Conservation (phyloP, 2,113 vertebrate genomes). For the Malaclemys terrapin region DNA sequence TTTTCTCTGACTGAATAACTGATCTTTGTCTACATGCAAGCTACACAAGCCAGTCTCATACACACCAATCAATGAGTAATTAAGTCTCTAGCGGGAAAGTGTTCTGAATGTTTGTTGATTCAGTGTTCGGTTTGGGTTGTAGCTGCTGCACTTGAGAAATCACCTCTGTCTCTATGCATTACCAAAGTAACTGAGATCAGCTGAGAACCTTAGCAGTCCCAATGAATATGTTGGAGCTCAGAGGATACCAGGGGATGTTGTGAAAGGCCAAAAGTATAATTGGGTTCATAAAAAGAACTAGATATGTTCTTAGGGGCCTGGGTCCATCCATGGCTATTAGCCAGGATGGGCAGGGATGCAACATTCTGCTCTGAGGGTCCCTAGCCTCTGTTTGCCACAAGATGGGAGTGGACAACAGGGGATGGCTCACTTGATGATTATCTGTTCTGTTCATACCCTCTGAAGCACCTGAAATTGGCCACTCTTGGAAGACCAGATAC, state of each 20-base stretch:
- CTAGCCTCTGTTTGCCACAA: background rate
- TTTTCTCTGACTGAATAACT: background rate
- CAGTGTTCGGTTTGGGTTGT: fast-evolving
- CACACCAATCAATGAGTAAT: background rate
- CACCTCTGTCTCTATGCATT: background rate
- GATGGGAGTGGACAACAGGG: background rate
- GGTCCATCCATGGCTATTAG: background rate
- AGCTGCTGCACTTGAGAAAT: background rate
- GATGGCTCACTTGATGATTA: background rate
- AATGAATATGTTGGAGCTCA: too few relatives aligned
- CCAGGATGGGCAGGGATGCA: background rate
- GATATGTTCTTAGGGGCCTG: background rate
- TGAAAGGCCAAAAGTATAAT: background rate
- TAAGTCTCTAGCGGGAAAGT: background rate
- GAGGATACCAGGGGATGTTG: background rate
- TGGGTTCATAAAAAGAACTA: background rate
- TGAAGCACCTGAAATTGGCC: background rate
- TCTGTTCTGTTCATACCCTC: background rate
- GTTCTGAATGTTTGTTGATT: background rate
- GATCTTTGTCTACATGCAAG: background rate
- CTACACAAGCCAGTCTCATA: background rate
- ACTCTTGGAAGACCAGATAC: background rate
- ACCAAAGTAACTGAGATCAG: background rate
- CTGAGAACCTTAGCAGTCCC: background rate
- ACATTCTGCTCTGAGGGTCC: background rate